These are phyloP conservation scores for Uloborus diversus DNA, from an alignment of 1,140 invertebrate genomes.

Conservation along the genomic window DNA sequence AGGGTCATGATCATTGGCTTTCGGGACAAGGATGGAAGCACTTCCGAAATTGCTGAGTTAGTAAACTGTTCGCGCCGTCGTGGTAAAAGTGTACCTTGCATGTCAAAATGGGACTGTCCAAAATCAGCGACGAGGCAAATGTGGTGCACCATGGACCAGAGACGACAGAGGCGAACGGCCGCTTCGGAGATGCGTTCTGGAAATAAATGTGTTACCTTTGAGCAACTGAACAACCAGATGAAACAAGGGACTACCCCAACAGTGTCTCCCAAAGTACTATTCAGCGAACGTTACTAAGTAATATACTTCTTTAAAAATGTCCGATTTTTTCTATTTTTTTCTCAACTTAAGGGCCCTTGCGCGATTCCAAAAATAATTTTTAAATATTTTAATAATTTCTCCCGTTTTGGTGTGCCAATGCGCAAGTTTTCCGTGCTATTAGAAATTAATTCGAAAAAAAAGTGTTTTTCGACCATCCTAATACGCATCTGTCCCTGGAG, in stretches of 20 bases:
- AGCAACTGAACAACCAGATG: neutral
- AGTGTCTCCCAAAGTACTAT: neutral
- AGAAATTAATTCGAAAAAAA: too few species aligned
- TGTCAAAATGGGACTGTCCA: constrained; percentile 8
- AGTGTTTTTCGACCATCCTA: too few species aligned
- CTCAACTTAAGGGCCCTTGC: too few species aligned
- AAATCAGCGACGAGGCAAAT: neutral
- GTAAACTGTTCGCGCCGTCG: neutral
- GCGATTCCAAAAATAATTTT: too few species aligned
- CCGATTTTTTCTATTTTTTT: too few species aligned
- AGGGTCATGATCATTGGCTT: constrained; percentile 3
- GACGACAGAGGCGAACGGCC: neutral
- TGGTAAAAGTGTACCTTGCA: constrained; percentile 1
- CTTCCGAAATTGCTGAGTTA: neutral
- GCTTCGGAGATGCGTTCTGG: neutral
- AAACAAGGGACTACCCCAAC: constrained; percentile 4
- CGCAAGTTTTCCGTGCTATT: too few species aligned
- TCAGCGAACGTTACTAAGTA: neutral
- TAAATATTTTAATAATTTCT: too few species aligned
- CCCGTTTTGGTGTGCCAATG: too few species aligned
- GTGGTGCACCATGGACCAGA: constrained; percentile 2
- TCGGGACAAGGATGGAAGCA: neutral
- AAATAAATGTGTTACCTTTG: neutral
- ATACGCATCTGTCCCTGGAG: neutral
- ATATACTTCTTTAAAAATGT: too few species aligned